A percentile compares a stretch with the other conserved stretches of the same genome.
Conservation (phyloP, 2,113 vertebrate species). For the Meleagris gallopavo region DNA sequence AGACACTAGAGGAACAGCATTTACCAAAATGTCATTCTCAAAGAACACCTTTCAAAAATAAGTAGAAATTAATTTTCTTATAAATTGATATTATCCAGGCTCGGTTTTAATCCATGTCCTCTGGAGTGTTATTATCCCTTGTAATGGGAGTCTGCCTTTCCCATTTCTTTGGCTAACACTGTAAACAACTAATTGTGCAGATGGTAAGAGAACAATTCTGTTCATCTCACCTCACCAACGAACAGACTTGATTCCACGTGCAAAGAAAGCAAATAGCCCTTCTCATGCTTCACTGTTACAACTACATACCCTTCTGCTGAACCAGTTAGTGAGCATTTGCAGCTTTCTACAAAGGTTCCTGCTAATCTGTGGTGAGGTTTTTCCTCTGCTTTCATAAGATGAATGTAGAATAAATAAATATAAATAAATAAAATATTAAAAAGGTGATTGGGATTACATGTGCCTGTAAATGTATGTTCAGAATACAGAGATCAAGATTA, state of each 20-base stretch:
- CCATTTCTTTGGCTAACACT: conserved; percentile 3
- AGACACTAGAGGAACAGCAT: neutral
- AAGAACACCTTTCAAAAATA: neutral
- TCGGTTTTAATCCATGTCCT: neutral
- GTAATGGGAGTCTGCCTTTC: neutral
- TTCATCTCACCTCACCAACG: neutral
- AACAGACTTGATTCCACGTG: neutral
- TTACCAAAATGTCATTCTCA: neutral
- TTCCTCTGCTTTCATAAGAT: neutral
- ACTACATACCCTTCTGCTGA: neutral
- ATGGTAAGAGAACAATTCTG: neutral
- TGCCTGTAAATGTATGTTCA: neutral
- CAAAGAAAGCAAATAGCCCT: neutral
- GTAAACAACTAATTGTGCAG: conserved; percentile 27
- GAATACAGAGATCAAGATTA: neutral
- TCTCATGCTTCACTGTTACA: neutral
- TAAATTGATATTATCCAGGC: neutral
- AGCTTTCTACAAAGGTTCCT: neutral
- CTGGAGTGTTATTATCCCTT: neutral
- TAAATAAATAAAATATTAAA: neutral
- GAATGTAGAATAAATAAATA: neutral
- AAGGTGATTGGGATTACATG: neutral
- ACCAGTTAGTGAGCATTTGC: neutral
- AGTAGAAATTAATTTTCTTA: conserved; percentile 15
- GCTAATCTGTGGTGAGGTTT: neutral